Evolutionary conservation across 2,888 invertebrate genomes (phyloP).

Genomic region (Cheilosia vernalis): DNA sequence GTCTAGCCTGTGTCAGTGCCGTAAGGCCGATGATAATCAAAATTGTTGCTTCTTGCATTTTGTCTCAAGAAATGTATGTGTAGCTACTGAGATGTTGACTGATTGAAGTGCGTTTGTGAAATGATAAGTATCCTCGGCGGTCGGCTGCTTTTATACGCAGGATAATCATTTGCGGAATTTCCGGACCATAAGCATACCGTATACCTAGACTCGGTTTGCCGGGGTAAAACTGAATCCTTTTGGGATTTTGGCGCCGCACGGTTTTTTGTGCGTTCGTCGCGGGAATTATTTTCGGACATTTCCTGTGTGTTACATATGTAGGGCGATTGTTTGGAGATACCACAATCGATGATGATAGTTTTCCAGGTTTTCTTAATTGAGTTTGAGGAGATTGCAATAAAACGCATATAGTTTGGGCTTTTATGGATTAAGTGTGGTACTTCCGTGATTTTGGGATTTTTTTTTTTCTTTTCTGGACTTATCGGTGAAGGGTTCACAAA

Average conservation of each 20-base stretch:
- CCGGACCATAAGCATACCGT: slow-evolving; percentile 11
- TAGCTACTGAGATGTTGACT: slow-evolving; percentile 9
- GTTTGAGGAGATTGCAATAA: slow-evolving; percentile 48
- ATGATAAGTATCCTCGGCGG: slow-evolving; percentile 16
- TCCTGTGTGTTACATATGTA: slow-evolving; percentile 64
- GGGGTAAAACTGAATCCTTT: slow-evolving; percentile 38
- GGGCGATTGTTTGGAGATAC: slow-evolving; percentile 61
- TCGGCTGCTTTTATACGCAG: slow-evolving; percentile 39
- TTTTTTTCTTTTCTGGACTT: background rate
- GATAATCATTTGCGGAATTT: slow-evolving; percentile 36
- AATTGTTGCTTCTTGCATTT: slow-evolving; percentile 30
- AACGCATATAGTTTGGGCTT: slow-evolving; percentile 9
- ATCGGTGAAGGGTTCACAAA: background rate
- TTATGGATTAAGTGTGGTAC: background rate
- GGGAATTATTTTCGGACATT: slow-evolving; percentile 51
- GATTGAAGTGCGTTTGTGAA: slow-evolving; percentile 36
- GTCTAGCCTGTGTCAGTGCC: slow-evolving; percentile 24
- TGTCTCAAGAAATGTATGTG: background rate
- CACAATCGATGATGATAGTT: slow-evolving; percentile 67
- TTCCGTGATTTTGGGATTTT: slow-evolving; percentile 19
- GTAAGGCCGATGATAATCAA: slow-evolving; percentile 8
- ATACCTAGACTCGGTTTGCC: slow-evolving; percentile 38
- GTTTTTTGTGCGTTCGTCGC: slow-evolving; percentile 28
- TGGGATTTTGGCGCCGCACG: slow-evolving; percentile 56
- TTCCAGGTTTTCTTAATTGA: slow-evolving; percentile 38